Evolutionary conservation across 1,140 invertebrate species (phyloP).

Genomic region (Dendrolimus punctatus): DNA sequence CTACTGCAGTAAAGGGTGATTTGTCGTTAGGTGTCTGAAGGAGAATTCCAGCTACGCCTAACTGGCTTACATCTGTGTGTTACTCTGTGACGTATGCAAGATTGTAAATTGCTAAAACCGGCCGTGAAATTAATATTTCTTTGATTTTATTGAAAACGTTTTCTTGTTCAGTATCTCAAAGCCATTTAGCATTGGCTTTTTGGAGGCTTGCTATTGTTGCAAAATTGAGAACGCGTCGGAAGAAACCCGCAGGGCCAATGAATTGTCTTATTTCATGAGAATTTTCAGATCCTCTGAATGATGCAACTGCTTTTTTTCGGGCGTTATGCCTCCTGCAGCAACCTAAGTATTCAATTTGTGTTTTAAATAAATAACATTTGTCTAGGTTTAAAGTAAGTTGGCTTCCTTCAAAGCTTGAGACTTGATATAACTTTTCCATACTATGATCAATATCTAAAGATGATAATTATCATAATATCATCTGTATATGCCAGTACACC

Average conservation of each 20-base stretch:
- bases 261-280: conserved; percentile 14
- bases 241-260: too few species aligned
- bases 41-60: conserved; percentile 4
- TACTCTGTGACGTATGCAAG: background rate
- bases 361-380: conserved; percentile 18
- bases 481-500: conserved; percentile 9
- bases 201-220: too few species aligned
- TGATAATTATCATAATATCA: conserved; percentile 9
- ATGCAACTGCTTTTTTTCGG: conserved; percentile 5
- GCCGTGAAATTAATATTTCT: background rate
- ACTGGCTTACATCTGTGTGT: conserved; percentile 6
- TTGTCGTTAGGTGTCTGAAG: conserved; percentile 1
- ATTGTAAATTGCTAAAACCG: conserved; percentile 7
- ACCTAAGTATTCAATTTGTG: conserved; percentile 16
- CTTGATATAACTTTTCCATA: background rate
- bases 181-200: background rate
- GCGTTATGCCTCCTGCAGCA: conserved; percentile 10
- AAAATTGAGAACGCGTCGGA: too few species aligned
- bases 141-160: background rate
- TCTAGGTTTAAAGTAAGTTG: conserved; percentile 9
- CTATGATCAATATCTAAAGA: background rate
- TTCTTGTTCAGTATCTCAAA: background rate
- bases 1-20: conserved; percentile 4
- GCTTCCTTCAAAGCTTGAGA: background rate
- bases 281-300: conserved; percentile 6